Conservation (phyloP, 2,113 vertebrate species). For the Podilymbus podiceps region DNA sequence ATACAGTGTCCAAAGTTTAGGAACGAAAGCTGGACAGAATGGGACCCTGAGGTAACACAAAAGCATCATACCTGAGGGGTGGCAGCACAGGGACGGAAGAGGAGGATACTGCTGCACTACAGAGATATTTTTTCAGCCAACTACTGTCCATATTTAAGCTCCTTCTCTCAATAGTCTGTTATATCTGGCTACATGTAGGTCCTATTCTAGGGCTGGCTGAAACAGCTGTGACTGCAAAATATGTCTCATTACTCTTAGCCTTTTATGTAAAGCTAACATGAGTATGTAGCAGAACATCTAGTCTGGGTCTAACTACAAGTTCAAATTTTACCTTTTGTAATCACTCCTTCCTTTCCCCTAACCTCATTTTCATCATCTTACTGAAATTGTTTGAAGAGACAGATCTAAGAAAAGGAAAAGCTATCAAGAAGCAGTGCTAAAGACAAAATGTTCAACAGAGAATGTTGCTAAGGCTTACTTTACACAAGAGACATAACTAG, state of each 20-base stretch:
- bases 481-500: background rate
- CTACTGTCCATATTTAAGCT: background rate
- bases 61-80: background rate
- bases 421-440: background rate
- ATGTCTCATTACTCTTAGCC: background rate
- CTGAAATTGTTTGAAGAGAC: background rate
- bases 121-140: background rate
- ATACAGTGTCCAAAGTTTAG: background rate
- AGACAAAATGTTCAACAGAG: background rate
- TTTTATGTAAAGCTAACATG: background rate
- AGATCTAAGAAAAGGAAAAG: background rate
- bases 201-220: background rate
- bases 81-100: background rate
- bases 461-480: background rate
- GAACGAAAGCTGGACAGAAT: background rate
- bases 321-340: background rate
- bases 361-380: background rate
- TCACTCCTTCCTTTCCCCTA: background rate
- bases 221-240: background rate
- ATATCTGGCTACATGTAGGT: background rate
- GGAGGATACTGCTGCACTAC: background rate
- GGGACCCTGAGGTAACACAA: background rate
- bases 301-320: background rate
- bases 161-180: background rate
- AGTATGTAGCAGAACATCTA: background rate